phyloP scores from a whole-genome alignment of 2,797 vertebrate genomes.

The Capromys pilorides region DNA sequence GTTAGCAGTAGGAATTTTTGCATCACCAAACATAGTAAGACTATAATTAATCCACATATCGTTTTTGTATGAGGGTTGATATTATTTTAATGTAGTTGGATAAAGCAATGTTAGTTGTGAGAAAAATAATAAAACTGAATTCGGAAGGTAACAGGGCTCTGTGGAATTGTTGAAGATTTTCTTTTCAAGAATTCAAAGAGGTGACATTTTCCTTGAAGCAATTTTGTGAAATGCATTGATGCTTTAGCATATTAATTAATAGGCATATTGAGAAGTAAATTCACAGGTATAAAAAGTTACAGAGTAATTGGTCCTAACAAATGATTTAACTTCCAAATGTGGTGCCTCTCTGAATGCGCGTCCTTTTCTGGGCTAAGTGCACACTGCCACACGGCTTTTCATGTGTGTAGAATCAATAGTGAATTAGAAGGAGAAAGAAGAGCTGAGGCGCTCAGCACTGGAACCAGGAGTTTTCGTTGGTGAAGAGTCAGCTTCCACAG shows the following conservation, averaged over 20 bases:
- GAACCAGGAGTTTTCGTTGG: neutral
- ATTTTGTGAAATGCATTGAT: neutral
- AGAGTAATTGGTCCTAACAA: neutral
- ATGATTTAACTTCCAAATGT: neutral
- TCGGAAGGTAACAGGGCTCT: neutral
- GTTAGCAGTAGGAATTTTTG: neutral
- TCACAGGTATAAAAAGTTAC: neutral
- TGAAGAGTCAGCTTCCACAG: neutral
- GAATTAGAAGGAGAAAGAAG: neutral
- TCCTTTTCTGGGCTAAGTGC: neutral
- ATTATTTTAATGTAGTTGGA: neutral
- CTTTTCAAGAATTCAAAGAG: conserved; percentile 11
- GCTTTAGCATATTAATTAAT: conserved; percentile 4
- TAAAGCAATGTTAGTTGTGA: neutral
- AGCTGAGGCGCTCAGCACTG: neutral
- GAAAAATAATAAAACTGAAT: conserved; percentile 28
- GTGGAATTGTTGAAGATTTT: neutral
- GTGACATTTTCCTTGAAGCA: conserved; percentile 34
- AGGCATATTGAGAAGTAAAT: neutral
- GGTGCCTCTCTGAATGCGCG: neutral
- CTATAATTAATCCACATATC: neutral
- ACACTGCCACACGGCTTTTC: neutral
- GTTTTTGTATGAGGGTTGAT: neutral
- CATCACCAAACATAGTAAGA: neutral
- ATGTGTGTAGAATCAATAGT: neutral